Evolutionary conservation across 2,113 vertebrate species (phyloP).

Genomic region (Sander vitreus): DNA sequence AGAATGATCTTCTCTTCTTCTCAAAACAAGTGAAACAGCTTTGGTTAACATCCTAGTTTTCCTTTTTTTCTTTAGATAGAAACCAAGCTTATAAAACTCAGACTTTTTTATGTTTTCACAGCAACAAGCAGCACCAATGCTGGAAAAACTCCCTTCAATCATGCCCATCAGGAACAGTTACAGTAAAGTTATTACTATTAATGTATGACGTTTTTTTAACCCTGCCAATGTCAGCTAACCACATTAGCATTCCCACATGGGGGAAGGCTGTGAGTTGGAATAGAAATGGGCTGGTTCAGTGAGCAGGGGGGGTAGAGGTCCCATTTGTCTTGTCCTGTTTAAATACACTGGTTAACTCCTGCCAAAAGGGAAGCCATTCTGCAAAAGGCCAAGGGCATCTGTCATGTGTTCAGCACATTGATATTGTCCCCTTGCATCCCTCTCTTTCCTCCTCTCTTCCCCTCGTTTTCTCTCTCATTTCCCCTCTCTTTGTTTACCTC

Average conservation of each 20-base stretch:
- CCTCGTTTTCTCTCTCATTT: conserved; percentile 36
- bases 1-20: neutral
- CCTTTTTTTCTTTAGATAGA: neutral
- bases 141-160: too few species aligned
- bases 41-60: too few species aligned
- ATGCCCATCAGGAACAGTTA: neutral
- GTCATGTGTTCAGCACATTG: conserved; percentile 79
- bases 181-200: conserved; percentile 32
- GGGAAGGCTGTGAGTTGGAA: conserved; percentile 74
- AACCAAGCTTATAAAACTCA: neutral
- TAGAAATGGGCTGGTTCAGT: conserved; percentile 79
- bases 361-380: conserved; percentile 80
- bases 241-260: conserved; percentile 76
- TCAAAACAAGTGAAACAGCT: neutral
- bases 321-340: conserved; percentile 83
- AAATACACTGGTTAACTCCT: conserved; percentile 83
- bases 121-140: neutral
- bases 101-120: neutral
- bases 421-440: conserved; percentile 66
- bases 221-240: conserved; percentile 75
- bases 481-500: conserved; percentile 62
- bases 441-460: conserved; percentile 2
- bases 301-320: conserved; percentile 72
- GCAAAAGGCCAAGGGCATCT: conserved; percentile 84
- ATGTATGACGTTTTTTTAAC: conserved; percentile 56